Evolutionary conservation across 2,888 invertebrate species (phyloP), one percentile per base, ranked within the genome.

Genomic region (Timandra comae): DNA sequence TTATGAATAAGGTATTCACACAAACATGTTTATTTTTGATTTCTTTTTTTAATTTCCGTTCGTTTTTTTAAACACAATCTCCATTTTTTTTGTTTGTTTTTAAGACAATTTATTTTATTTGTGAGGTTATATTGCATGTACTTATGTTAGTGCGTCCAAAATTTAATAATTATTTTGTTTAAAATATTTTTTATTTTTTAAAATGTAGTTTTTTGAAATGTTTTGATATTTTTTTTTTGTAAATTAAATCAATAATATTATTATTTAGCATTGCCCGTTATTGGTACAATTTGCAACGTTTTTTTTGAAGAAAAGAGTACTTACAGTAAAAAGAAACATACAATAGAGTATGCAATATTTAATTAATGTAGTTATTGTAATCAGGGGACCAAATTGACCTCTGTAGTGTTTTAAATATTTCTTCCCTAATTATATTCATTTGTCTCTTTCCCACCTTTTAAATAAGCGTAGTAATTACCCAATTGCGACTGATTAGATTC

Each of bases 71-170:
- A 29, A 10, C 16, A 9, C 30, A 27, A 35, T 20, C 24, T 24
- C 16, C 27, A 5, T 29, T 16, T 22, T 35, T 24, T 29, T 20
- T 24, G 9, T 27, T 29, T 25, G 19, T 16, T 39, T 25, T 29
- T 47, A 49, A 50, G 43, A 49, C 46, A 48, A 31, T 49, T 46
- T 59, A 16, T 16, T 35, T 49, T 49, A 44, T 59, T 52, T 60
- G 49, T 49, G 58, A 59, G 51, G 49, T 59, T 50, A 56, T 34
- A 38, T 47, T 60, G 52, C 47, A 57, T 71, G 80, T 80, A 80
- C 80, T 79, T 79, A 80, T 62, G 48, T 49, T 57, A 56, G 64
- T 54, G 66, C 75, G 78, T 80, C 77, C 78, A 78, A 54, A 55
- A 46, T 52, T 41, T 46, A 45, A 45, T 42, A 35, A 43, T 35